A percentile compares a stretch with the other conserved stretches of the same genome.
These are phyloP conservation scores for Rhabdophis nuchalis DNA, from an alignment of 2,797 vertebrate genomes.

Conservation along the genomic window DNA sequence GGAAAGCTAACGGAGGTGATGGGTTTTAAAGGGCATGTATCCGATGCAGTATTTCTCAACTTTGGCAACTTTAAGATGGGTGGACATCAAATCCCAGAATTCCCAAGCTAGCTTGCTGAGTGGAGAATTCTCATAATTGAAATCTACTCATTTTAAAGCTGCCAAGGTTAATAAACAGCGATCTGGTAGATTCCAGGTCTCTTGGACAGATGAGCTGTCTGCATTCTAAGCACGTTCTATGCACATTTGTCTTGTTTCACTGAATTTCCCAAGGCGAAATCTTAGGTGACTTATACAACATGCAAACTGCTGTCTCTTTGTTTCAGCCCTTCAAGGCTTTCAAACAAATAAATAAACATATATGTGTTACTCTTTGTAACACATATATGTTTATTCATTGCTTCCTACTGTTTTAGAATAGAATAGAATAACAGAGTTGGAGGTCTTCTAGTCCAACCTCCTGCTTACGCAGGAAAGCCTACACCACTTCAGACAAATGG, in stretches of 20 bases:
- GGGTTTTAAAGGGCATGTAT: background rate
- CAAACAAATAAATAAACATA: background rate
- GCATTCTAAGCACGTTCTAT: background rate
- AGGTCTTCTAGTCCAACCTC: too few relatives aligned
- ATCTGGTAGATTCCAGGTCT: background rate
- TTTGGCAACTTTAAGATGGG: background rate
- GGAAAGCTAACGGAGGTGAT: background rate
- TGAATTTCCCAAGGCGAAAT: background rate
- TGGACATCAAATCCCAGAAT: background rate
- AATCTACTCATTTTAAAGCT: background rate
- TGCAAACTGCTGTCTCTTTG: background rate
- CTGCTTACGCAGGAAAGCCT: too few relatives aligned
- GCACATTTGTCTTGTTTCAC: background rate
- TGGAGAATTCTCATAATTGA: background rate
- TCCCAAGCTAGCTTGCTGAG: background rate
- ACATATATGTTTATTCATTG: too few relatives aligned
- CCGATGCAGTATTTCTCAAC: background rate
- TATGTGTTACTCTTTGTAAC: accelerated
- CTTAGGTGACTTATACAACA: accelerated
- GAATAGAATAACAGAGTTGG: too few relatives aligned
- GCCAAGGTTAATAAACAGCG: background rate
- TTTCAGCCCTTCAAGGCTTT: background rate
- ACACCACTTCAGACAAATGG: too few relatives aligned
- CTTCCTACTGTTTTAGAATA: background rate
- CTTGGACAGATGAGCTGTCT: background rate